Evolutionary conservation across 2,797 vertebrate genomes (phyloP).

Genomic region (Catamblyrhynchus diadema): DNA sequence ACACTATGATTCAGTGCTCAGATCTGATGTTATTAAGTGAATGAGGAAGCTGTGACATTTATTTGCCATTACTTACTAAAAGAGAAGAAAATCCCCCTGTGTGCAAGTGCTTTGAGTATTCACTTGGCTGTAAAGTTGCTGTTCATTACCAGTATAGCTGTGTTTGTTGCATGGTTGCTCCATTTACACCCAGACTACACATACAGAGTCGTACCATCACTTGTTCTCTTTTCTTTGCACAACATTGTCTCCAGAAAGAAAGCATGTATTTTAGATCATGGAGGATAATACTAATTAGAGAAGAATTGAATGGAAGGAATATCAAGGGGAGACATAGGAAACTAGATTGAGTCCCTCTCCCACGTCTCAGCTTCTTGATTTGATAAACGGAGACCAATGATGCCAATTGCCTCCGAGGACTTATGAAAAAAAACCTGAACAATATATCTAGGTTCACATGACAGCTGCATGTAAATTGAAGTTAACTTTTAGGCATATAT

Average conservation of each 20-base stretch:
- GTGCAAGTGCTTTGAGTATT: fast-evolving
- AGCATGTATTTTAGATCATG: background rate
- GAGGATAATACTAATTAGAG: background rate
- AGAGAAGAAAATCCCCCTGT: background rate
- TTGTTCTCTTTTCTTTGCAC: background rate
- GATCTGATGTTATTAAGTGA: background rate
- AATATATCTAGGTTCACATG: background rate
- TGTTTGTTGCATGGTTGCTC: too few species aligned
- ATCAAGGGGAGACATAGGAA: background rate
- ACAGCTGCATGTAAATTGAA: background rate
- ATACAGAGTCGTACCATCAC: background rate
- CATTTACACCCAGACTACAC: background rate
- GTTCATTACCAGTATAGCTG: background rate
- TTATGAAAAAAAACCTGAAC: background rate
- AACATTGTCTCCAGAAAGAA: background rate
- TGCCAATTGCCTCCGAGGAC: background rate
- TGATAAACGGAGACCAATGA: background rate
- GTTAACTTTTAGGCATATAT: background rate
- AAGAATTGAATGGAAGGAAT: background rate
- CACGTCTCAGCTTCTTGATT: background rate
- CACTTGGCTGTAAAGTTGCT: background rate
- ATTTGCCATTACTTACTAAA: background rate
- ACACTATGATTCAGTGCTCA: background rate
- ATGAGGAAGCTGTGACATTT: background rate
- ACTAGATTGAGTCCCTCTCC: background rate